These are phyloP conservation scores for Drosophila nikananu DNA, from an alignment of 1,140 invertebrate species.

Conservation along the genomic window DNA sequence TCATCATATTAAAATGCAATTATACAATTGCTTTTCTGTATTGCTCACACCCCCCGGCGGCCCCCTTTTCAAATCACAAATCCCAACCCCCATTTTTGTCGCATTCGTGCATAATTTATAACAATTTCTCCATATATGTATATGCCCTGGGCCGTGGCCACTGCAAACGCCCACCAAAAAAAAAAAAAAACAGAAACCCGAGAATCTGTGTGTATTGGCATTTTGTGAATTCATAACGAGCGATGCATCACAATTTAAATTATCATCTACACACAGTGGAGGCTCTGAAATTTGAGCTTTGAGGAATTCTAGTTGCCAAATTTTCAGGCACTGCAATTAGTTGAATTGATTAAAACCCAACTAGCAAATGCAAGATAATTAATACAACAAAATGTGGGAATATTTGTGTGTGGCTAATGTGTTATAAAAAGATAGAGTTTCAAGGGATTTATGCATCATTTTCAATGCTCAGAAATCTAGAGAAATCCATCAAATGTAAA, in stretches of 20 bases:
- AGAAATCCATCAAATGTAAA: too few relatives aligned
- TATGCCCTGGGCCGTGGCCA: slow-evolving; percentile 27
- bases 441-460: neutral
- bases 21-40: slow-evolving; percentile 74
- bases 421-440: neutral
- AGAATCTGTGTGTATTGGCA: slow-evolving; percentile 9
- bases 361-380: neutral
- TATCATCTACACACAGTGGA: neutral
- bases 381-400: neutral
- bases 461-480: neutral
- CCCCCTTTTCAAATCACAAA: slow-evolving; percentile 23
- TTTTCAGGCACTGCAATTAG: neutral
- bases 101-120: slow-evolving; percentile 72
- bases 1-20: slow-evolving; percentile 78
- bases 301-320: neutral
- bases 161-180: slow-evolving; percentile 11
- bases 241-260: slow-evolving; percentile 30
- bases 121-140: slow-evolving; percentile 22
- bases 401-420: too few relatives aligned
- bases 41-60: slow-evolving; percentile 4
- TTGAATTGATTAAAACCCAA: neutral
- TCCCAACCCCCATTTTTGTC: slow-evolving; percentile 30
- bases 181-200: too few relatives aligned
- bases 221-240: slow-evolving; percentile 35
- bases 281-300: neutral